phyloP scores from a whole-genome alignment of 2,113 vertebrate genomes.

The Parus major region DNA sequence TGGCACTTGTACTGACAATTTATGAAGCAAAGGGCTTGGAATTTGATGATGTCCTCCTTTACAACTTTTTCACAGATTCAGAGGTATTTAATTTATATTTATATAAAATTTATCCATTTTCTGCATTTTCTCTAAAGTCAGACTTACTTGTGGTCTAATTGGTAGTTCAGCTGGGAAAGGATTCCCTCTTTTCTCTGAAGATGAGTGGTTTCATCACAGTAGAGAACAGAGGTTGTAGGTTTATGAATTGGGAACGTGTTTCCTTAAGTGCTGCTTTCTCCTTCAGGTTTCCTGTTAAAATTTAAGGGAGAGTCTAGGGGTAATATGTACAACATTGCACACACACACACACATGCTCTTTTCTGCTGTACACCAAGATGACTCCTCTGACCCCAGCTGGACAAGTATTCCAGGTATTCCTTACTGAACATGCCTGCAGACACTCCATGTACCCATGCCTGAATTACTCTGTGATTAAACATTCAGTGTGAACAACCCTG shows the following conservation, averaged over 20 bases:
- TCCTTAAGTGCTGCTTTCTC: background rate
- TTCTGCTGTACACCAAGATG: background rate
- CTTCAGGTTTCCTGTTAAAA: background rate
- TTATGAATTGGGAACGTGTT: background rate
- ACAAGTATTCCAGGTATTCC: background rate
- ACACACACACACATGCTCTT: rapidly evolving
- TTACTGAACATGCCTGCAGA: background rate
- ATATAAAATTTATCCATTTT: background rate
- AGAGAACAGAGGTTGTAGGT: background rate
- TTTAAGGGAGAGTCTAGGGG: background rate
- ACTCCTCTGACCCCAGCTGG: background rate
- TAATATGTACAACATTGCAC: too few species aligned
- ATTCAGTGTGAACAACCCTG: background rate
- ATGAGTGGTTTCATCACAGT: background rate
- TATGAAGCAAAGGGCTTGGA: slow-evolving; percentile 86
- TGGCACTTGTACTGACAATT: slow-evolving; percentile 82
- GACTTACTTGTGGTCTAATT: background rate
- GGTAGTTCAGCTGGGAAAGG: background rate
- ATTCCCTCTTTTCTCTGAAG: background rate
- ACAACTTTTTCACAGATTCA: slow-evolving; percentile 86
- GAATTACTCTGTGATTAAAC: background rate
- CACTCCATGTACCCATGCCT: background rate
- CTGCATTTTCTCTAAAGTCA: background rate
- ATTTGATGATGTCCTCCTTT: slow-evolving; percentile 85
- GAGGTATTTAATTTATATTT: slow-evolving; percentile 77